These are phyloP conservation scores for Cephus runcator DNA, from an alignment of 2,888 invertebrate species.

Conservation along the genomic window DNA sequence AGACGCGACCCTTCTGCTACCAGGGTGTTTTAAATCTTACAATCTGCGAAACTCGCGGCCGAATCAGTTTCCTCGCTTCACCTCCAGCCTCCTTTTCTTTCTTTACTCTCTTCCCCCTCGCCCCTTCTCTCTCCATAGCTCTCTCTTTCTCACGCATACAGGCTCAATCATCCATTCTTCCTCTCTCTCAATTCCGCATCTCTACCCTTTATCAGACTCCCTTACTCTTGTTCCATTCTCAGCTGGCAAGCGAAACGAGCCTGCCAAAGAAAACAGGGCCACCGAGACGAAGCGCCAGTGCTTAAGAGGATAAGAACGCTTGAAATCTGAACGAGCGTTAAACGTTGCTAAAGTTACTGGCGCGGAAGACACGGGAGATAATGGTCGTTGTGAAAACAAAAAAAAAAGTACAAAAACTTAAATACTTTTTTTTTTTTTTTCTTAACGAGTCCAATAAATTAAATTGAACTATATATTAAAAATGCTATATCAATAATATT, in stretches of 20 bases:
- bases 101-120: too few species aligned
- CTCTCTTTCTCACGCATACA: too few species aligned
- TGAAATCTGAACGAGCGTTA: background rate
- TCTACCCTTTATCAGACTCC: background rate
- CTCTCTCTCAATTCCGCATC: background rate
- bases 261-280: slow-evolving; percentile 14
- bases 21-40: slow-evolving; percentile 30
- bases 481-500: background rate
- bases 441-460: background rate
- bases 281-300: background rate
- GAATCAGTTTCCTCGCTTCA: background rate
- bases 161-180: background rate
- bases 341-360: background rate
- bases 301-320: background rate
- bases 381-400: background rate
- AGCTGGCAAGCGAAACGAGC: slow-evolving; percentile 16
- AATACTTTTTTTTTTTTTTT: background rate
- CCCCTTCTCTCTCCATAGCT: too few species aligned
- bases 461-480: background rate
- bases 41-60: slow-evolving; percentile 31
- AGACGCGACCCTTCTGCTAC: slow-evolving; percentile 16
- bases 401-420: background rate
- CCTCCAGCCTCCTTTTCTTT: background rate
- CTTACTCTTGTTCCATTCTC: background rate
- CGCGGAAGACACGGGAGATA: background rate